Conservation (phyloP, 2,888 invertebrate species). For the Chorisops tibialis region DNA sequence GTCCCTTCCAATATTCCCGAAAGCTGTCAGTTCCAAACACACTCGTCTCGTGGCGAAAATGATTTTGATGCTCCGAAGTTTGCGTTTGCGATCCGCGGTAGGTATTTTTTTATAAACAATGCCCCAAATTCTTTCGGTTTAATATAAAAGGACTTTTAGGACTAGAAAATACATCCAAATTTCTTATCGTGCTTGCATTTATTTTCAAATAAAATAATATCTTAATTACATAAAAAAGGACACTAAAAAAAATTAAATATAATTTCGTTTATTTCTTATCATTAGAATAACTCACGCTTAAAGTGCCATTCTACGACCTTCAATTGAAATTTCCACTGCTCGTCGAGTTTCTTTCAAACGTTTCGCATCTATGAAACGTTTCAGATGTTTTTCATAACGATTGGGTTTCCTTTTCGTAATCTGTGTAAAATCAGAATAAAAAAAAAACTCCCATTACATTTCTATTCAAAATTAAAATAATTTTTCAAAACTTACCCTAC, state of each 20-base stretch:
- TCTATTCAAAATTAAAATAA: slow-evolving; percentile 16
- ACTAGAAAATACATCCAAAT: no score
- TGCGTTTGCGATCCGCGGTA: no score
- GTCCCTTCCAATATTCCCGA: no score
- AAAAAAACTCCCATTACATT: slow-evolving; percentile 14
- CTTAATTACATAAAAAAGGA: neutral
- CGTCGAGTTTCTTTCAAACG: slow-evolving; percentile 72
- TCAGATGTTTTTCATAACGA: slow-evolving; percentile 89
- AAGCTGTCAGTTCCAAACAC: no score
- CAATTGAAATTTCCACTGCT: slow-evolving; percentile 93
- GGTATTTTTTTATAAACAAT: no score
- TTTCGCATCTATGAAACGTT: slow-evolving; percentile 83
- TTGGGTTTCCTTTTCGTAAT: slow-evolving; percentile 78
- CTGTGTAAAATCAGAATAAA: slow-evolving; percentile 50
- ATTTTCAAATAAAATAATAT: slow-evolving; percentile 22
- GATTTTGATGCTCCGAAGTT: no score
- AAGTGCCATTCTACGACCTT: slow-evolving; percentile 93
- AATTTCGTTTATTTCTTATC: neutral
- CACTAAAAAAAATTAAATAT: slow-evolving; percentile 4
- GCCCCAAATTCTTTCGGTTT: no score
- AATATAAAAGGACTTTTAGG: no score
- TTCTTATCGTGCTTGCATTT: slow-evolving; percentile 4
- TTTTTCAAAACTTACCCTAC: slow-evolving; percentile 62
- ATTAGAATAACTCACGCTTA: slow-evolving; percentile 50
- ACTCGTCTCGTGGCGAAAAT: no score